phyloP scores from a whole-genome alignment of 2,888 invertebrate species.

The Malachius bipustulatus region DNA sequence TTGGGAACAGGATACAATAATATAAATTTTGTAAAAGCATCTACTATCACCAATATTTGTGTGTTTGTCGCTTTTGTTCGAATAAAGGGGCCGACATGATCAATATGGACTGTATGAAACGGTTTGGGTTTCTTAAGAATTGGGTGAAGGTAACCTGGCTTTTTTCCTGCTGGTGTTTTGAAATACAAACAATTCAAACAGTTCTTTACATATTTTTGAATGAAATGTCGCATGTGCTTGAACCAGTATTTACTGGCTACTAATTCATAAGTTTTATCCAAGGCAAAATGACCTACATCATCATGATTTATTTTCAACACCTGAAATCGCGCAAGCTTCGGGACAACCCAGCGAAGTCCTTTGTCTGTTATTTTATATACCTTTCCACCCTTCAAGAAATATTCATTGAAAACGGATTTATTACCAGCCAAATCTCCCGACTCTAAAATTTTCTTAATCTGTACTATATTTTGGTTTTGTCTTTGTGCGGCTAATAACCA shows the following conservation, averaged over 20 bases:
- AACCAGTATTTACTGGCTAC: constrained; percentile 17
- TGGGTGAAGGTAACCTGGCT: constrained; percentile 16
- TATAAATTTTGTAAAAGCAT: too few relatives aligned
- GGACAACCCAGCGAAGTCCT: background rate
- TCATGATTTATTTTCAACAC: constrained; percentile 12
- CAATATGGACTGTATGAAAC: too few relatives aligned
- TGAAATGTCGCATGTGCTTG: constrained; percentile 12
- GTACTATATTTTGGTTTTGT: constrained; percentile 1
- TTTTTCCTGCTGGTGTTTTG: constrained; percentile 15
- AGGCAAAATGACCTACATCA: constrained; percentile 14
- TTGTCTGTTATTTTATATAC: constrained; percentile 5
- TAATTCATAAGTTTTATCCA: constrained; percentile 12
- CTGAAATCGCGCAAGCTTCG: background rate
- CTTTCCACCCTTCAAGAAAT: constrained; percentile 10
- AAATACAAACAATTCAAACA: constrained; percentile 16
- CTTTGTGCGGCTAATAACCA: constrained; percentile 3
- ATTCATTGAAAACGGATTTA: constrained; percentile 7
- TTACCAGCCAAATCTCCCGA: constrained; percentile 7
- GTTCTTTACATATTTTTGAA: constrained; percentile 14
- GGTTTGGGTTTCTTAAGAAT: constrained; percentile 13
- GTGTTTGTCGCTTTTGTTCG: too few relatives aligned
- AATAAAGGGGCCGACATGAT: too few relatives aligned
- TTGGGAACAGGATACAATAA: too few relatives aligned
- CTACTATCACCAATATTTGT: too few relatives aligned
- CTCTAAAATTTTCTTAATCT: constrained; percentile 7